Evolutionary conservation across 2,797 vertebrate species (phyloP).

Genomic region (Steatocranus sp.): DNA sequence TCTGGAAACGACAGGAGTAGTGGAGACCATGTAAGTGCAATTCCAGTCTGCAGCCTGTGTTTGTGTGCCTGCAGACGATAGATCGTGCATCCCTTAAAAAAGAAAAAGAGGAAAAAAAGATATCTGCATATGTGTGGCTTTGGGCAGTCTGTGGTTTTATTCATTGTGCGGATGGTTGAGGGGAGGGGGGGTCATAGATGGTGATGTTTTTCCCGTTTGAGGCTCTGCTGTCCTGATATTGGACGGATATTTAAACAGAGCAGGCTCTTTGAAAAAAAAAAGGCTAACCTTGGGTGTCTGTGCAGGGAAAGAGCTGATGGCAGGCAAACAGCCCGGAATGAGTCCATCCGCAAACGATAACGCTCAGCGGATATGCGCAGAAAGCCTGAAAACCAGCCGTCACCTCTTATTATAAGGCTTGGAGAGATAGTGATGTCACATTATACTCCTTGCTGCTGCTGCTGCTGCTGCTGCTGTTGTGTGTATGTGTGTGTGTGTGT

Average conservation of each 20-base stretch:
- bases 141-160: slow-evolving; percentile 2
- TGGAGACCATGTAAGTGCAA: slow-evolving; percentile 83
- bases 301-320: slow-evolving; percentile 51
- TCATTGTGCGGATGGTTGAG: background rate
- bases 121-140: slow-evolving; percentile 4
- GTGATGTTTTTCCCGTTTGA: slow-evolving; percentile 1
- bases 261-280: slow-evolving; percentile 43
- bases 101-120: background rate
- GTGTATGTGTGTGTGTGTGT: background rate
- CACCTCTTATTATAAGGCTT: slow-evolving; percentile 57
- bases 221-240: slow-evolving; percentile 1
- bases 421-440: slow-evolving; percentile 70
- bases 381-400: slow-evolving; percentile 58
- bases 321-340: slow-evolving; percentile 44
- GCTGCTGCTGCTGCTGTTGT: background rate
- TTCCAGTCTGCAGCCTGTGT: slow-evolving; percentile 23
- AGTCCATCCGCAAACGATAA: slow-evolving; percentile 65
- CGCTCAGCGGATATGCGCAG: slow-evolving; percentile 65
- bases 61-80: slow-evolving; percentile 33
- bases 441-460: slow-evolving; percentile 27
- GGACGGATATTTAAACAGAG: slow-evolving; percentile 27
- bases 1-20: slow-evolving; percentile 86
- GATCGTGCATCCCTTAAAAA: slow-evolving; percentile 1
- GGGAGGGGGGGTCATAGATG: background rate
- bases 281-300: slow-evolving; percentile 71